These are phyloP conservation scores for Ophiothrix spiculata DNA, from an alignment of 35 echinoderm and acorn worm genomes.

Conservation along the genomic window DNA sequence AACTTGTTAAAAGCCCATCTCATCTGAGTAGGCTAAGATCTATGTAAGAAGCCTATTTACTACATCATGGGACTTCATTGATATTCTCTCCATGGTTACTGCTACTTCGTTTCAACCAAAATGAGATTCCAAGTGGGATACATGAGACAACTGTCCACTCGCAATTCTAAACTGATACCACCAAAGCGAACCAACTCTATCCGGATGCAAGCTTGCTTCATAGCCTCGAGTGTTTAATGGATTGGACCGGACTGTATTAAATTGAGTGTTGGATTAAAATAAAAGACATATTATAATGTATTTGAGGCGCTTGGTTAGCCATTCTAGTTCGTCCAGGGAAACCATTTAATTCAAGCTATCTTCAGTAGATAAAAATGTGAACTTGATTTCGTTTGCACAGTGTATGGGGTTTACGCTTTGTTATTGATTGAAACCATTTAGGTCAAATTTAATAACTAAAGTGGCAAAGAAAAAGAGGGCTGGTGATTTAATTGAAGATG, in stretches of 20 bases:
- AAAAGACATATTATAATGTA: not conserved
- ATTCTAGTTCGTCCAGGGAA: not conserved
- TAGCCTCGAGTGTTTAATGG: conserved; percentile 50
- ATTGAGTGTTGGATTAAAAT: conserved; percentile 31
- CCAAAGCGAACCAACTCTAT: conserved; percentile 32
- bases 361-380: not conserved
- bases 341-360: not conserved
- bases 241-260: conserved; percentile 47
- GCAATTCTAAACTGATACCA: conserved; percentile 43
- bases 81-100: conserved; percentile 30
- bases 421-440: conserved; percentile 13
- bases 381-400: not conserved
- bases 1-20: conserved; percentile 7
- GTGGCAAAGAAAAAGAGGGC: not conserved
- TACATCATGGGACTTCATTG: conserved; percentile 26
- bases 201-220: conserved; percentile 33
- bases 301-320: not conserved
- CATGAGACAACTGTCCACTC: not conserved
- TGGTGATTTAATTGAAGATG: not conserved
- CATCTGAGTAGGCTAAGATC: not conserved
- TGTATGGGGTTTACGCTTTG: not conserved
- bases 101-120: conserved; percentile 28
- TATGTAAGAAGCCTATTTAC: conserved; percentile 12
- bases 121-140: not conserved
- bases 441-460: not conserved